Base-by-base conservation (phyloP, 1,140 invertebrate genomes). In the Drosophila sturtevanti region DNA sequence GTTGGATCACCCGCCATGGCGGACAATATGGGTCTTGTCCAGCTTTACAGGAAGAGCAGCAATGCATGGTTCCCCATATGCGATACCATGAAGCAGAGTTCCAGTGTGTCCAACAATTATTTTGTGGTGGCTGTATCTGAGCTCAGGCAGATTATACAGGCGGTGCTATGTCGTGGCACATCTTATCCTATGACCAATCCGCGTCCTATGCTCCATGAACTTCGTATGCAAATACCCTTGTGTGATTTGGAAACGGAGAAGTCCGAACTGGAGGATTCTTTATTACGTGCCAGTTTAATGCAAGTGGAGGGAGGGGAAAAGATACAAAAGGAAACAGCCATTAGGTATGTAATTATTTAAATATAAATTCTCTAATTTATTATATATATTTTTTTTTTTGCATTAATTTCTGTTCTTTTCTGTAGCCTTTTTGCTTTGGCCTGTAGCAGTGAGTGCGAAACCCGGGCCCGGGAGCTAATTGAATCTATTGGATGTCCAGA, bases 131-230 rank as follows among this genome's bases (percentile, higher is more conserved):
- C 96, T 0, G 89, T 97, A 0, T 95, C 94, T 66, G 98, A 99
- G 92, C 93, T 93, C 4, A 94, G 95, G 44, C 95, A 97, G 90
- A 95, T 94, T 58, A 93, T 98, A 3, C 94, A 96, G 16, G 97
- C 95, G 37, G 95, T 99, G 52, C 93, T 97, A 9, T 99, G 98
- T 81, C 97, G 97, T 92, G 98, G 97, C 16, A 94, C 95, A 18
- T 94, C 95, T 35, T 99, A 97, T 93, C 98, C 98, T 4, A 93
- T 95, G 10, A 97, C 97, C 0, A 94, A 95, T 52, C 98, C 98
- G 1, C 94, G 95, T 63, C 98, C 98, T 3, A 96, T 96, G 66
- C 92, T 98, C 0, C 93, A 94, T 24, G 95, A 98, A 87, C 85
- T 97, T 64, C 91, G 94, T 34, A 92, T 96, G 79, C 92, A 96